Conservation (phyloP, 2,888 invertebrate genomes). For the Frankliniella fusca region DNA sequence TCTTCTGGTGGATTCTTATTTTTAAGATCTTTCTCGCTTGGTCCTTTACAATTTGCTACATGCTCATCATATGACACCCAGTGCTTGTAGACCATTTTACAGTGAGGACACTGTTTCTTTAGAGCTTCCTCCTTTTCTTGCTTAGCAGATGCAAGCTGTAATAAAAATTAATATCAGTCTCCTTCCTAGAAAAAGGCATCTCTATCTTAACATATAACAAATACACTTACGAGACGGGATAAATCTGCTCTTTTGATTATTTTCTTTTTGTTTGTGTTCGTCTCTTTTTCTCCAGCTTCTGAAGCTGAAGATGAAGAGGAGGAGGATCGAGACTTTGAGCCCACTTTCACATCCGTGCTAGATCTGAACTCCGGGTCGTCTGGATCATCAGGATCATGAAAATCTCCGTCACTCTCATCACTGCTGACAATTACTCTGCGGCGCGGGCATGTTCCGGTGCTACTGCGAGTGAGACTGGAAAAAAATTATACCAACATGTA, state of each 20-base stretch:
- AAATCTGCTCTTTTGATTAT: background rate
- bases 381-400: background rate
- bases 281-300: background rate
- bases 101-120: background rate
- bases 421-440: background rate
- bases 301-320: background rate
- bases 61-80: background rate
- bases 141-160: background rate
- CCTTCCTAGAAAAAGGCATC: background rate
- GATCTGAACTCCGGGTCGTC: background rate
- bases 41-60: background rate
- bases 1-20: background rate
- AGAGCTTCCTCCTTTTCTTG: background rate
- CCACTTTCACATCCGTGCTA: background rate
- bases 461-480: background rate
- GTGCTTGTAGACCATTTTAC: background rate
- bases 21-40: too few relatives aligned
- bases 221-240: background rate
- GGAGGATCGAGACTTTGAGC: background rate
- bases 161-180: background rate
- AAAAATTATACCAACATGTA: background rate
- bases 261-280: background rate
- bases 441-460: background rate
- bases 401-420: background rate
- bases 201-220: background rate